Base-by-base conservation (phyloP, 2,113 vertebrate genomes). In the Mus pahari region DNA sequence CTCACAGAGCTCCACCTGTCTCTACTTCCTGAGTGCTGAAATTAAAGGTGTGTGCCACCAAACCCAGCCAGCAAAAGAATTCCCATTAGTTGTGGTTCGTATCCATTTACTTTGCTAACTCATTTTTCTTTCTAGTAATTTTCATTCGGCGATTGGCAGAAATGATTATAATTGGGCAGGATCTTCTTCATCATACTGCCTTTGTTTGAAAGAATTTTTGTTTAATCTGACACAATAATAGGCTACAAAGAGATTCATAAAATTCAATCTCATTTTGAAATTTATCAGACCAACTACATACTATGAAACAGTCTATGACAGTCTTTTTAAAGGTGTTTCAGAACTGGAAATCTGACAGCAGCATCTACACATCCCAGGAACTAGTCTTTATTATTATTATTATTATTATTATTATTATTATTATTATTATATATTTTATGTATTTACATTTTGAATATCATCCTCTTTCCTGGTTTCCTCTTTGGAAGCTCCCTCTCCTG, bases 201-300 rank as follows among this genome's bases (percentile, higher is more conserved):
- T 95, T 94, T 83, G 2, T 86, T 89, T 88, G 74, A 97, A 98
- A 82, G 48, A 4, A 92, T 97, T 75, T 60, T 90, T 95, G 2
- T 62, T 97, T 98, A 86, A 97, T 88, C 64, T 96, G 86, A 95
- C 66, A 89, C 91, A 95, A 95, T 95, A 94, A 91, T 73, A 94
- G 74, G 4, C 28, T 82, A 91, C 96, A 95, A 96, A 78, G 95
- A 97, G 90, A 97, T 96, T 96, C 94, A 98, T 97, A 98, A 98
- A 97, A 84, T 89, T 0, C 90, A 96, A 96, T 13, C 50, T 45
- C 78, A 97, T 96, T 98, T 96, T 97, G 90, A 94, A 90, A 79
- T 26, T 36, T 84, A 94, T 45, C 64, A 83, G 60, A 81, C 17
- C 89, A 96, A 91, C 90, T 95, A 74, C 24, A 1, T 73, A 82